Percentiles rank a stretch among this genome's conserved stretches.
Evolutionary conservation across 2,888 invertebrate genomes (phyloP).

Genomic region (Papilio demoleus): DNA sequence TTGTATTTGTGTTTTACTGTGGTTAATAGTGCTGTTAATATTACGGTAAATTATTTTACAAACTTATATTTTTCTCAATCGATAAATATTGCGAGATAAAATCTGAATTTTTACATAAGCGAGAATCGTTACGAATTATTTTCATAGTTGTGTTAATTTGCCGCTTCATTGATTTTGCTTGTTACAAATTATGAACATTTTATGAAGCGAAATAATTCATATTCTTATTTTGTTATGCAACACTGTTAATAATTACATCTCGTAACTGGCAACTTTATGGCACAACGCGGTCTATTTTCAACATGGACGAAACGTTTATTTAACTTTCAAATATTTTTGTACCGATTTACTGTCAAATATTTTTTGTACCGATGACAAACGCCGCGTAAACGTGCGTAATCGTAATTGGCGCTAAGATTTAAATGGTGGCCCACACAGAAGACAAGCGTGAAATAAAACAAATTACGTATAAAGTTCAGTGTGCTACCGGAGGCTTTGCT

Average conservation of each 20-base stretch:
- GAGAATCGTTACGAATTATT: conserved; percentile 1
- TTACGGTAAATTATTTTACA: too few species aligned
- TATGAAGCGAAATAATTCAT: conserved; percentile 13
- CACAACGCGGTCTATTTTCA: background rate
- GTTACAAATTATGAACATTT: conserved; percentile 19
- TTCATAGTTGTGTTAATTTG: conserved; percentile 24
- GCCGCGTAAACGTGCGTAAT: too few species aligned
- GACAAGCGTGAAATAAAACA: too few species aligned
- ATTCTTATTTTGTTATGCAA: conserved; percentile 17
- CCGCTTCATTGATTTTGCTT: conserved; percentile 15
- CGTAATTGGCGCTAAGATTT: too few species aligned
- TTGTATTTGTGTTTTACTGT: too few species aligned
- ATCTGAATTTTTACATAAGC: background rate
- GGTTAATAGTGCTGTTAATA: too few species aligned
- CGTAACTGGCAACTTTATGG: background rate
- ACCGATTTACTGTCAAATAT: too few species aligned
- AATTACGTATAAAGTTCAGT: too few species aligned
- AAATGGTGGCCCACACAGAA: too few species aligned
- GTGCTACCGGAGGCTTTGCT: too few species aligned
- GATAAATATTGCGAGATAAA: background rate
- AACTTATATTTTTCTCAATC: background rate
- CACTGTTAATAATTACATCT: conserved; percentile 14
- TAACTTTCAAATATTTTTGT: background rate
- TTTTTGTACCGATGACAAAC: too few species aligned
- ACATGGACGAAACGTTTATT: background rate